A percentile compares a stretch with the other conserved stretches of the same genome.
phyloP scores from a whole-genome alignment of 2,797 vertebrate genomes.

The Chaenodraco wilsoni region DNA sequence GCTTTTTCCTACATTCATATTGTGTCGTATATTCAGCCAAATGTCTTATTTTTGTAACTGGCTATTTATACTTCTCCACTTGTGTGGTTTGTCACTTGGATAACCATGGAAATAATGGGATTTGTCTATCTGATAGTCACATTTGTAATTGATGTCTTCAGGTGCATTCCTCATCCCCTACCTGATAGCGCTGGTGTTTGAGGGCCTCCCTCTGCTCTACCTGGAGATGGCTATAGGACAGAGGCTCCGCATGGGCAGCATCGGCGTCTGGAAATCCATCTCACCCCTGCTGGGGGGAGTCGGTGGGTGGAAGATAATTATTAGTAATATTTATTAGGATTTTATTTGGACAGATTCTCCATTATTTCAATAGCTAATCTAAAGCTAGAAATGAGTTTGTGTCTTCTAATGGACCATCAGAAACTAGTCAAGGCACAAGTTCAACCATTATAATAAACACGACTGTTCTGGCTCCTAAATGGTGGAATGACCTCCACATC shows the following conservation, averaged over 20 bases:
- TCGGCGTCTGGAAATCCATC: slow-evolving; percentile 88
- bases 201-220: slow-evolving; percentile 91
- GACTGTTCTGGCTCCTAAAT: too few relatives aligned
- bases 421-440: too few relatives aligned
- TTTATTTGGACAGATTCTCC: not conserved
- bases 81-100: too few relatives aligned
- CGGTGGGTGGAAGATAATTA: slow-evolving; percentile 74
- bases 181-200: slow-evolving; percentile 86
- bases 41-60: too few relatives aligned
- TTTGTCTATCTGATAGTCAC: slow-evolving; percentile 5
- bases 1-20: too few relatives aligned
- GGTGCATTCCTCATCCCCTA: slow-evolving; percentile 95
- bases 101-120: too few relatives aligned
- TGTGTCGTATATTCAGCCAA: too few relatives aligned
- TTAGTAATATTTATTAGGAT: not conserved
- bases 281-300: slow-evolving; percentile 89
- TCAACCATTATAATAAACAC: too few relatives aligned
- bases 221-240: slow-evolving; percentile 92
- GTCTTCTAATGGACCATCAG: too few relatives aligned
- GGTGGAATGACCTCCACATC: too few relatives aligned
- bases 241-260: slow-evolving; percentile 86
- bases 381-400: too few relatives aligned
- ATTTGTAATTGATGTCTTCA: slow-evolving; percentile 56
- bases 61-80: too few relatives aligned
- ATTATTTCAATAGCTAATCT: not conserved